Evolutionary conservation across 2,797 vertebrate genomes (phyloP), one percentile per base, ranked within the genome.

Genomic region (Crax fasciolata): DNA sequence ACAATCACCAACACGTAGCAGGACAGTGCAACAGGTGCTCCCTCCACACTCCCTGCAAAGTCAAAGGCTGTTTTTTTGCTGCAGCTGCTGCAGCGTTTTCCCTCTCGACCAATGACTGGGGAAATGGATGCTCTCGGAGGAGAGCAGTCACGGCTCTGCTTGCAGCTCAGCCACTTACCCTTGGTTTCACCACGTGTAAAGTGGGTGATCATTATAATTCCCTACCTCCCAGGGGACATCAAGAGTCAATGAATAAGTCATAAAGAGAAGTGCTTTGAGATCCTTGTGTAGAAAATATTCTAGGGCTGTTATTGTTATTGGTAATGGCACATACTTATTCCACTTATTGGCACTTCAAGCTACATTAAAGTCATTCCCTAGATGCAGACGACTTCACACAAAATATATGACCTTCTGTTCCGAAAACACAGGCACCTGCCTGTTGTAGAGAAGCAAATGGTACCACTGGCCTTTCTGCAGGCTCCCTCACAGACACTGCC

Each of bases 251-350:
- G 54, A 90, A 77, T 77, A 95, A 89, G 67, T 82, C 81, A 94
- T 77, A 82, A 90, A 92, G 87, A 85, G 41, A 65, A 89, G 44
- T 74, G 86, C 77, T 95, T 93, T 95, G 93, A 82, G 88, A 83
- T 94, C 86, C 67, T 84, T 73, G 32, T 30, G 28, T 80, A 80
- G 68, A 63, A 91, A 90, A 78, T 77, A 89, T 89, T 94, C 84
- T 58, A 54, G 81, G 49, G 41, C 59, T 90, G 59, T 93, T 96
- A 93, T 65, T 92, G 44, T 95, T 93, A 95, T 76, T 93, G 81
- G 86, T 71, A 94, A 93, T 92, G 80, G 75, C 65, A 89, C 72
- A 63, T 87, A 94, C 72, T 96, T 93, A 83, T 74, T 87, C 82
- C 55, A 70, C 74, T 92, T 85, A 81, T 7, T 32, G 21, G 79